These are phyloP conservation scores for Temnothorax ravouxi DNA, from an alignment of 2,888 invertebrate genomes.

Conservation along the genomic window DNA sequence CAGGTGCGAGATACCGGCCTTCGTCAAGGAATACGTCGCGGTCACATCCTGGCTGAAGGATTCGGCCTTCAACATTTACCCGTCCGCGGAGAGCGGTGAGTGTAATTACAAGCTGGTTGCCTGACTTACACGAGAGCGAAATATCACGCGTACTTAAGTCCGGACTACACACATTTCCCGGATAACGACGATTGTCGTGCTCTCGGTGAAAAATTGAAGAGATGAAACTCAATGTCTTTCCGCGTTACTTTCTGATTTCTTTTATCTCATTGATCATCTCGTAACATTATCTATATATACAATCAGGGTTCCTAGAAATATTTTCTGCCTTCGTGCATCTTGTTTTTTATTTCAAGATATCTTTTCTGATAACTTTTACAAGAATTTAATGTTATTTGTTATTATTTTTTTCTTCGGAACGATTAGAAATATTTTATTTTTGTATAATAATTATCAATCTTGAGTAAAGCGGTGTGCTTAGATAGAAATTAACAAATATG, in stretches of 20 bases:
- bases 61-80: conserved; percentile 92
- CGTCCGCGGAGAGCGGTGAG: conserved; percentile 91
- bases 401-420: not conserved
- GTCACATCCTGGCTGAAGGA: conserved; percentile 97
- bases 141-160: conserved; percentile 41
- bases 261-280: conserved; percentile 1
- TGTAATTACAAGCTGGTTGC: conserved; percentile 55
- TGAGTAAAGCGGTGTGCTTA: not conserved
- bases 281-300: not conserved
- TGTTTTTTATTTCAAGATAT: not conserved
- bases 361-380: not conserved
- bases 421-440: not conserved
- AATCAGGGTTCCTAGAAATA: not conserved
- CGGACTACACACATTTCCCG: not conserved
- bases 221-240: not conserved
- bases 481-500: not conserved
- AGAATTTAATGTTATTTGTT: not conserved
- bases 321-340: not conserved
- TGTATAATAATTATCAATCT: not conserved
- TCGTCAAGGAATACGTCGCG: conserved; percentile 95
- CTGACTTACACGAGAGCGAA: conserved; percentile 35
- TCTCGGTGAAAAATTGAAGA: not conserved
- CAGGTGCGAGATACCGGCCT: conserved; percentile 95
- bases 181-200: not conserved
- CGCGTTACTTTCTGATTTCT: not conserved